These are phyloP conservation scores for Amazona guildingii DNA, from an alignment of 2,113 vertebrate species.

Conservation along the genomic window DNA sequence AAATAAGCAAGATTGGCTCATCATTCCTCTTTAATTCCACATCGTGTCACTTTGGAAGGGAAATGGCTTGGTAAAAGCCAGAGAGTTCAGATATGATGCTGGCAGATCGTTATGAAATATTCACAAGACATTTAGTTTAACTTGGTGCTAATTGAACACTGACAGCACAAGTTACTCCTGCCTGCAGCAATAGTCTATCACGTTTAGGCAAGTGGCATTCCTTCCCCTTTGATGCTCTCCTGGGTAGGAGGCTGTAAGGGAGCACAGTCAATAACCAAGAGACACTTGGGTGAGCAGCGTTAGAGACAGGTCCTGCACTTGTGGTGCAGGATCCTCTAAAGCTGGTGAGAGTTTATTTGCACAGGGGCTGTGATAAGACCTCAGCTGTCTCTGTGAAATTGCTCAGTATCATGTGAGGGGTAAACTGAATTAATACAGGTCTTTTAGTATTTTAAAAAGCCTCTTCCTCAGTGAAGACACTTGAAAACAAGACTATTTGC, in stretches of 20 bases:
- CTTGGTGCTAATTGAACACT: constrained; percentile 72
- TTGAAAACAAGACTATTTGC: background rate
- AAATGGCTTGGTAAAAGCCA: constrained; percentile 70
- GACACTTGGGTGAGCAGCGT: background rate
- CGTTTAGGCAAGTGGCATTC: constrained; percentile 50
- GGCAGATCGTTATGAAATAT: constrained; percentile 74
- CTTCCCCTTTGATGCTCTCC: constrained; percentile 19
- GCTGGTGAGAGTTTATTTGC: background rate
- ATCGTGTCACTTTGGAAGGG: constrained; percentile 60
- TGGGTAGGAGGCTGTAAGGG: background rate
- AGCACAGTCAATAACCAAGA: background rate
- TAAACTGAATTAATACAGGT: background rate
- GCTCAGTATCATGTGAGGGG: background rate
- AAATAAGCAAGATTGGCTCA: constrained; percentile 41
- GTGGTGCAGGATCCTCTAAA: background rate
- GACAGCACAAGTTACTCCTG: constrained; percentile 70
- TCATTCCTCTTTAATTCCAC: constrained; percentile 56
- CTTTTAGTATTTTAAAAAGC: background rate
- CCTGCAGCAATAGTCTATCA: constrained; percentile 69
- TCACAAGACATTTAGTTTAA: constrained; percentile 74
- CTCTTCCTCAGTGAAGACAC: background rate
- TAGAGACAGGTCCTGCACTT: background rate
- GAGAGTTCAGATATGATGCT: constrained; percentile 66
- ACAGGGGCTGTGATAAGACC: background rate
- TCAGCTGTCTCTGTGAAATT: background rate